These are phyloP conservation scores for Conus betulinus DNA, from an alignment of 1,140 invertebrate genomes.

Conservation along the genomic window DNA sequence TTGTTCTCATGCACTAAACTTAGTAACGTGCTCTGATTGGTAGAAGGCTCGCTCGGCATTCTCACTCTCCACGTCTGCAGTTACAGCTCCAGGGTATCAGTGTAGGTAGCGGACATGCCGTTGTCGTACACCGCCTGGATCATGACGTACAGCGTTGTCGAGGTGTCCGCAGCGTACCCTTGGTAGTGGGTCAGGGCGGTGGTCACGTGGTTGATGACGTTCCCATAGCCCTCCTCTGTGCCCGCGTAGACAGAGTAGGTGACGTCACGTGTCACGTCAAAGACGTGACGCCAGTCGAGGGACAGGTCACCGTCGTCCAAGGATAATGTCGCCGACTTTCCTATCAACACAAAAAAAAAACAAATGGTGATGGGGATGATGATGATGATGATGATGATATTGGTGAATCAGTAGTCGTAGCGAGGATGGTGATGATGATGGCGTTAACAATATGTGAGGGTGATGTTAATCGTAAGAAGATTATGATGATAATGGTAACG, in stretches of 20 bases:
- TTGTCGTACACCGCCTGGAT: constrained; percentile 19
- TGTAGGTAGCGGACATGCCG: background rate
- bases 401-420: too few species aligned
- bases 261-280: constrained; percentile 13
- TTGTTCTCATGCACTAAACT: too few species aligned
- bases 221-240: constrained; percentile 13
- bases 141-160: background rate
- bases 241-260: constrained; percentile 19
- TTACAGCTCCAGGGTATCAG: background rate
- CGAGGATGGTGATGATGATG: too few species aligned
- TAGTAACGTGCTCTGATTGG: too few species aligned
- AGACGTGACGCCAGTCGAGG: constrained; percentile 2
- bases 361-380: too few species aligned
- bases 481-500: too few species aligned
- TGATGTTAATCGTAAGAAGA: too few species aligned
- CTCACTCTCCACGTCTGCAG: too few species aligned
- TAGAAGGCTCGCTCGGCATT: too few species aligned
- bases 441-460: too few species aligned
- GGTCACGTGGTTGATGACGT: constrained; percentile 35
- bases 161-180: background rate
- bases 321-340: background rate
- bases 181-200: background rate
- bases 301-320: background rate
- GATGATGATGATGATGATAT: too few species aligned
- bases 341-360: background rate